These are phyloP conservation scores for Drosophila kokeensis DNA, from an alignment of 2,888 invertebrate genomes.

Conservation along the genomic window DNA sequence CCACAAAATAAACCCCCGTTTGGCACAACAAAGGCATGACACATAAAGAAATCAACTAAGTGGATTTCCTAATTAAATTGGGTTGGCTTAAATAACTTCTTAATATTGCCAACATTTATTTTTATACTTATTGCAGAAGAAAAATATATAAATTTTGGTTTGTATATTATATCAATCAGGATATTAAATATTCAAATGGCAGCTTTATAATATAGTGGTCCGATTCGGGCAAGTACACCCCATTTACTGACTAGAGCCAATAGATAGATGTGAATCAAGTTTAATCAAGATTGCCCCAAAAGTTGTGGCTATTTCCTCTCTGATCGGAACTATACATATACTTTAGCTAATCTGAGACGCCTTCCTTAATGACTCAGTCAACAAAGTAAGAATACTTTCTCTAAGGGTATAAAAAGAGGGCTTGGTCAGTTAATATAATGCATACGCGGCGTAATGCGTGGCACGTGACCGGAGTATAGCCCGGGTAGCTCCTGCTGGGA, in stretches of 20 bases:
- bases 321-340: neutral
- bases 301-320: neutral
- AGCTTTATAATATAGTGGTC: no score
- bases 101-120: neutral
- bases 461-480: conserved; percentile 54
- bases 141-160: neutral
- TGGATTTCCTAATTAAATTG: neutral
- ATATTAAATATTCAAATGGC: no score
- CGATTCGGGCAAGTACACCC: neutral
- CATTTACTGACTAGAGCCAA: neutral
- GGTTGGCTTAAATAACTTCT: neutral
- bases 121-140: neutral
- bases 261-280: accelerated
- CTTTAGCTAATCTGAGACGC: neutral
- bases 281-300: neutral
- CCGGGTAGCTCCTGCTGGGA: conserved; percentile 1
- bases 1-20: neutral
- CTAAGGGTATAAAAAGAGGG: neutral
- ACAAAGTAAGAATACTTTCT: neutral
- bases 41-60: neutral
- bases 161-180: neutral
- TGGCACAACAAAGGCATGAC: neutral
- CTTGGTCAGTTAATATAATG: conserved; percentile 49
- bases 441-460: conserved; percentile 57
- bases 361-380: accelerated